A percentile compares a stretch with the other conserved stretches of the same genome.
These are phyloP conservation scores for Danionella dracula DNA, from an alignment of 2,797 vertebrate genomes.

Conservation along the genomic window DNA sequence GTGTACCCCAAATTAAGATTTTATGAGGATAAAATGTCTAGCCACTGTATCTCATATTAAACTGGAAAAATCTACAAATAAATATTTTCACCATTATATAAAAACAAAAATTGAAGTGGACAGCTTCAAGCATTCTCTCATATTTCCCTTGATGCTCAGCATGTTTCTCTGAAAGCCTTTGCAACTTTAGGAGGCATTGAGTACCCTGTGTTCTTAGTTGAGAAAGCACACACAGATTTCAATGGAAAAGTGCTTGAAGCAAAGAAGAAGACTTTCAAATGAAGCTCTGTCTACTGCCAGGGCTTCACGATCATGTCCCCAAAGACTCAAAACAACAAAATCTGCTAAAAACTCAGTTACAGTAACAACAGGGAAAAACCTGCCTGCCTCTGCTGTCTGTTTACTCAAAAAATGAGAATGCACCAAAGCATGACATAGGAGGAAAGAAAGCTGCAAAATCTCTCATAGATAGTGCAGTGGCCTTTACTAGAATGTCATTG, in stretches of 20 bases:
- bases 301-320: slow-evolving; percentile 18
- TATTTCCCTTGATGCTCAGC: neutral
- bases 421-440: neutral
- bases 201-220: neutral
- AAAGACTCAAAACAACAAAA: slow-evolving; percentile 22
- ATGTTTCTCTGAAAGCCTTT: neutral
- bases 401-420: slow-evolving; percentile 6
- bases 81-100: no score
- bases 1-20: no score
- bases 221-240: slow-evolving; percentile 21
- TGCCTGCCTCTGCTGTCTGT: neutral
- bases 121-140: no score
- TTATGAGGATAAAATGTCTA: no score
- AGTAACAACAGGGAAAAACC: slow-evolving; percentile 19
- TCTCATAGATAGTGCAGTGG: neutral
- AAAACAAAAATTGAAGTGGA: no score
- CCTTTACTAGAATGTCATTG: neutral
- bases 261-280: slow-evolving; percentile 1
- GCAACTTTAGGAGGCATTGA: neutral
- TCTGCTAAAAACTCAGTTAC: slow-evolving; percentile 34
- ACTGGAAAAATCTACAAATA: no score
- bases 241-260: slow-evolving; percentile 19
- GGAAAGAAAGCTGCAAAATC: neutral
- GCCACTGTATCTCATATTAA: no score
- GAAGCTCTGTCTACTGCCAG: slow-evolving; percentile 16